phyloP scores from a whole-genome alignment of 2,113 vertebrate genomes.

The Alligator mississippiensis region DNA sequence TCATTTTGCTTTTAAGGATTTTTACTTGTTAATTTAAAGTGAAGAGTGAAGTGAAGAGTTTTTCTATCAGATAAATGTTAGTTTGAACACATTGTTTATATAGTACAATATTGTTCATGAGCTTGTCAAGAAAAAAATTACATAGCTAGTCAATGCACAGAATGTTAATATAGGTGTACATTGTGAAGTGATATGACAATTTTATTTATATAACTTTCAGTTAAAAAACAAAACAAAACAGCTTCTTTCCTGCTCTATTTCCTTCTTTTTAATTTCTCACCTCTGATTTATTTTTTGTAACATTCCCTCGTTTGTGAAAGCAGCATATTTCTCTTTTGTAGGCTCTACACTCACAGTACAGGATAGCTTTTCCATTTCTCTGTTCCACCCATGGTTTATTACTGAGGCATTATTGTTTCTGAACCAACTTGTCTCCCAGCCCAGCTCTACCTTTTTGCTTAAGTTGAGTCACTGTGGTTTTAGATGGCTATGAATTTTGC shows the following conservation, averaged over 20 bases:
- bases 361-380: background rate
- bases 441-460: constrained; percentile 28
- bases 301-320: background rate
- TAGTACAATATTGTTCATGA: background rate
- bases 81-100: constrained; percentile 18
- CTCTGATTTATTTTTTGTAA: background rate
- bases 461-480: constrained; percentile 35
- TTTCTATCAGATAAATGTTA: background rate
- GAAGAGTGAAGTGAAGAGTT: background rate
- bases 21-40: background rate
- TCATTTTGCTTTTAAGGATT: background rate
- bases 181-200: background rate
- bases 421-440: constrained; percentile 44
- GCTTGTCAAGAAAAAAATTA: background rate
- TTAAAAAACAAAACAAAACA: background rate
- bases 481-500: background rate
- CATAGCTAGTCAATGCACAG: background rate
- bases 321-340: background rate
- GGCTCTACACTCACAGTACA: background rate
- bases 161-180: background rate
- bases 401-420: constrained; percentile 34
- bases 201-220: constrained; percentile 3
- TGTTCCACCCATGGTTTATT: constrained; percentile 6
- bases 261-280: background rate
- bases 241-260: background rate